These are phyloP conservation scores for Orestias chungarensis DNA, from an alignment of 2,797 vertebrate genomes.

Conservation along the genomic window DNA sequence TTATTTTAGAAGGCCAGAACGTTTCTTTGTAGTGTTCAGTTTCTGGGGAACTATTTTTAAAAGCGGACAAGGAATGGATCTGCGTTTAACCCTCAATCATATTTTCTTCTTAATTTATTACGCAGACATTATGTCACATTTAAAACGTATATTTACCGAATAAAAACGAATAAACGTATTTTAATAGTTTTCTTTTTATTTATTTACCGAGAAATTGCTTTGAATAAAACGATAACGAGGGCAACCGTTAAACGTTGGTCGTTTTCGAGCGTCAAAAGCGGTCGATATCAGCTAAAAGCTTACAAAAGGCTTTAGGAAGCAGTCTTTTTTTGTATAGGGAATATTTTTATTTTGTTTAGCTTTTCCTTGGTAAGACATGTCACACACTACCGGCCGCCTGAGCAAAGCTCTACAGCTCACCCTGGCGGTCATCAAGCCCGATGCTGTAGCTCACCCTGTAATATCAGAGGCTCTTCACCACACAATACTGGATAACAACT, in stretches of 20 bases:
- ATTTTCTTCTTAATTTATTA: not conserved
- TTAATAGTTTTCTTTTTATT: not conserved
- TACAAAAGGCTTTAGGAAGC: not conserved
- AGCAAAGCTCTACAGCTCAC: slow-evolving; percentile 88
- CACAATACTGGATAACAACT: slow-evolving; percentile 86
- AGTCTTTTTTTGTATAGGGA: not conserved
- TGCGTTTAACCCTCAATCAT: not conserved
- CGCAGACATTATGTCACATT: not conserved
- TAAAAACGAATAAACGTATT: not conserved
- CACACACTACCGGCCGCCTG: slow-evolving; percentile 51
- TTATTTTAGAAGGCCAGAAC: slow-evolving; percentile 19
- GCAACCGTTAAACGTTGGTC: not conserved
- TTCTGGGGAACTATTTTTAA: slow-evolving; percentile 54
- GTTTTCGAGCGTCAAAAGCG: not conserved
- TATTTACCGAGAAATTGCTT: not conserved
- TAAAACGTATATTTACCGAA: not conserved
- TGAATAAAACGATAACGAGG: not conserved
- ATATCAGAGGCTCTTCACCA: slow-evolving; percentile 89
- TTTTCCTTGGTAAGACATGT: slow-evolving; percentile 44
- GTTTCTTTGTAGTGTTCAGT: not conserved
- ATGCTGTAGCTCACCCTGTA: slow-evolving; percentile 90
- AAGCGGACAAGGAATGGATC: slow-evolving; percentile 28
- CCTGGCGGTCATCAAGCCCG: slow-evolving; percentile 91
- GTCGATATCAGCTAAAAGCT: not conserved
- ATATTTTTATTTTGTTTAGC: not conserved